Evolutionary conservation across 2,888 invertebrate species (phyloP).

Genomic region (Sinodicranocentrus sp.): DNA sequence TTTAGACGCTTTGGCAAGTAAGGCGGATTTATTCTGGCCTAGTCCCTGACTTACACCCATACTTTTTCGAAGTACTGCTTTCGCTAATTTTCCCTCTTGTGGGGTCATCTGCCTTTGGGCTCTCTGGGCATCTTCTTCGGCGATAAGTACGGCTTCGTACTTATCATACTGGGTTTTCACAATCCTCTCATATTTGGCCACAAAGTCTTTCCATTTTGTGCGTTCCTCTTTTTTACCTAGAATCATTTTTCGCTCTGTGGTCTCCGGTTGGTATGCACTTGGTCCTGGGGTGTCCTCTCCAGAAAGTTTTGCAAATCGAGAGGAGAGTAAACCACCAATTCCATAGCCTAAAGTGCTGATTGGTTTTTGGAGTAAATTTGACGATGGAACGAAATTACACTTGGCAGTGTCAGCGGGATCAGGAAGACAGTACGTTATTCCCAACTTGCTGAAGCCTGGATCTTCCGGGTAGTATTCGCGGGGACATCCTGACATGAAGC

Average conservation of each 20-base stretch:
- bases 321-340: slow-evolving; percentile 51
- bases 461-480: slow-evolving; percentile 52
- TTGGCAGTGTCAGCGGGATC: slow-evolving; percentile 8
- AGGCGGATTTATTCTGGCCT: too few relatives aligned
- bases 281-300: slow-evolving; percentile 31
- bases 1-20: too few relatives aligned
- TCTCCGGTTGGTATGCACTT: slow-evolving; percentile 24
- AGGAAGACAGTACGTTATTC: neutral
- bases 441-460: slow-evolving; percentile 41
- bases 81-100: too few relatives aligned
- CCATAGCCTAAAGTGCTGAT: slow-evolving; percentile 57
- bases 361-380: slow-evolving; percentile 30
- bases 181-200: slow-evolving; percentile 22
- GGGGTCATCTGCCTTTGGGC: neutral
- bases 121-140: neutral
- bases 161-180: slow-evolving; percentile 4
- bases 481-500: slow-evolving; percentile 45
- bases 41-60: too few relatives aligned
- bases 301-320: slow-evolving; percentile 22
- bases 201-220: slow-evolving; percentile 31
- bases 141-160: neutral
- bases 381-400: slow-evolving; percentile 17
- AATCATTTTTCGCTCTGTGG: neutral
- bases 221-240: neutral
- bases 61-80: too few relatives aligned